These are phyloP conservation scores for Tricholaema leucomelas DNA, from an alignment of 2,113 vertebrate genomes.

Conservation along the genomic window DNA sequence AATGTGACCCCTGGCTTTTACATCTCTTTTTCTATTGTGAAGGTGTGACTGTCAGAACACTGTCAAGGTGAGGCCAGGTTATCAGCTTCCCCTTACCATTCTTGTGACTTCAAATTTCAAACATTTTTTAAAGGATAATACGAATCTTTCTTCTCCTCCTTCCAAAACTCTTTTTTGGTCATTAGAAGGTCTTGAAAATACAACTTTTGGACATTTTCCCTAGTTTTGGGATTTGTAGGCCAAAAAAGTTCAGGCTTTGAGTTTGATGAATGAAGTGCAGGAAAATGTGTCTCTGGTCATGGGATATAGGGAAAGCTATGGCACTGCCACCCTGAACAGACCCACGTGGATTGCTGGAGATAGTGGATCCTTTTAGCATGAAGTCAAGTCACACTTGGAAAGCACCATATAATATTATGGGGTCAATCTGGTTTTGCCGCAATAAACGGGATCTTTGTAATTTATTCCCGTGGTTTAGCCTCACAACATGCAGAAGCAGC, in stretches of 20 bases:
- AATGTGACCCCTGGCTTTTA: not conserved
- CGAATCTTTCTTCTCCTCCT: not conserved
- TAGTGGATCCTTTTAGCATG: not conserved
- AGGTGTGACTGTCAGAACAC: not conserved
- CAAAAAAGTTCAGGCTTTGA: not conserved
- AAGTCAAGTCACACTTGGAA: not conserved
- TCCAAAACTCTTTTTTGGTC: not conserved
- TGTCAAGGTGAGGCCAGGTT: not conserved
- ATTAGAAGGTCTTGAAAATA: not conserved
- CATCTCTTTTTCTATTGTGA: not conserved
- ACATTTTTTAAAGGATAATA: not conserved
- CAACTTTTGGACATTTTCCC: not conserved
- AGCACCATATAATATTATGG: not conserved
- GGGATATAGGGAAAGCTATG: not conserved
- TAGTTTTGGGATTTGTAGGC: not conserved
- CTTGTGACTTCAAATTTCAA: not conserved
- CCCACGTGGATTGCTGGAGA: not conserved
- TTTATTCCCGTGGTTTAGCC: not conserved
- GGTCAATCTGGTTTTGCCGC: not conserved
- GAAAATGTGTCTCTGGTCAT: not conserved
- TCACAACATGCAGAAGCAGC: not conserved
- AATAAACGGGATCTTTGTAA: not conserved
- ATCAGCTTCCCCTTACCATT: not conserved
- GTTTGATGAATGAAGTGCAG: not conserved
- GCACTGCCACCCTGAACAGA: not conserved